Evolutionary conservation across 2,888 invertebrate species (phyloP).

Genomic region (Tachina grossa): DNA sequence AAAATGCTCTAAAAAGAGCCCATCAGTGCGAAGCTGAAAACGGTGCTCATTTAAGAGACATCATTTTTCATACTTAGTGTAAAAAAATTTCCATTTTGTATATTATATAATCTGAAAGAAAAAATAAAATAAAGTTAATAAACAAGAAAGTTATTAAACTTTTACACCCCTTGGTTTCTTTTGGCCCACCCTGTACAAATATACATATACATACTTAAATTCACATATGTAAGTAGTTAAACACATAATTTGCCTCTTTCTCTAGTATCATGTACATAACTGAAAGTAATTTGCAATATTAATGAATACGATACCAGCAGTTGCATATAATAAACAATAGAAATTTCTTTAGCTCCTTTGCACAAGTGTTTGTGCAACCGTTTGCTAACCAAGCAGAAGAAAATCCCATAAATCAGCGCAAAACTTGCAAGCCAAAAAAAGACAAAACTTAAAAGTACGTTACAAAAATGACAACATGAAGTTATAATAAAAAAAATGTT

Average conservation of each 20-base stretch:
- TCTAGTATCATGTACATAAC: background rate
- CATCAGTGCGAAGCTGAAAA: no score
- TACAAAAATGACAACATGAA: slow-evolving; percentile 16
- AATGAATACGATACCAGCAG: background rate
- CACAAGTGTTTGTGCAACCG: slow-evolving; percentile 58
- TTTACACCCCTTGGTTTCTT: no score
- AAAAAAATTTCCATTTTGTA: no score
- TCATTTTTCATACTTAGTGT: no score
- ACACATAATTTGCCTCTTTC: background rate
- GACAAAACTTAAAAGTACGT: slow-evolving; percentile 6
- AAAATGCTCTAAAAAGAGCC: no score
- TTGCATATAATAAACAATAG: slow-evolving; percentile 24
- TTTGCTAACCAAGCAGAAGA: slow-evolving; percentile 25
- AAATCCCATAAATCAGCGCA: slow-evolving; percentile 57
- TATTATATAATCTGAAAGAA: no score
- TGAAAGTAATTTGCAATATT: background rate
- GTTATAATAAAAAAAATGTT: slow-evolving; percentile 62
- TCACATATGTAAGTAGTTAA: background rate
- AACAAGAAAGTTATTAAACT: no score
- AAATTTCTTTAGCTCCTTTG: slow-evolving; percentile 22
- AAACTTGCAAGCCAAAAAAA: slow-evolving; percentile 51
- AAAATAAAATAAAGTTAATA: no score
- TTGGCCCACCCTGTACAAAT: no score
- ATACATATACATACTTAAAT: no score
- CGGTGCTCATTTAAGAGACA: no score